Conservation (phyloP, 2,888 invertebrate genomes). For the Noctua pronuba region DNA sequence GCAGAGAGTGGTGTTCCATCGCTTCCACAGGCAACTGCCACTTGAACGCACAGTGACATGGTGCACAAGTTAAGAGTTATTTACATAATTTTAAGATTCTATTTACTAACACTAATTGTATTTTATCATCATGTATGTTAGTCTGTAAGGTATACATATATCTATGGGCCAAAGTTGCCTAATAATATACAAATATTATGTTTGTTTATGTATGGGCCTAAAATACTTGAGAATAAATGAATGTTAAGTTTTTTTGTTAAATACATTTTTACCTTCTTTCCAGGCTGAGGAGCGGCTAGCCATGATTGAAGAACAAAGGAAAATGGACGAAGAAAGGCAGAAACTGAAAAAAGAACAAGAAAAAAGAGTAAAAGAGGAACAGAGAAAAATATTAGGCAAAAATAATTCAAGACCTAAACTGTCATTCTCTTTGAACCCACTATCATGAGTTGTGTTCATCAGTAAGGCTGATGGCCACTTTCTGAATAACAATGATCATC, state of each 20-base stretch:
- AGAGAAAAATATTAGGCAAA: constrained; percentile 99
- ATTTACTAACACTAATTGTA: background rate
- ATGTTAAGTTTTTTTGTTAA: background rate
- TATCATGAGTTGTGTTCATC: constrained; percentile 90
- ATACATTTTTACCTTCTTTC: constrained; percentile 44
- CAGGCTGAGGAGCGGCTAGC: constrained; percentile 99
- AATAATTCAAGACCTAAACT: constrained; percentile 98
- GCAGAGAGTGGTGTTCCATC: background rate
- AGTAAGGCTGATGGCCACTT: constrained; percentile 32
- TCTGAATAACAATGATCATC: constrained; percentile 19
- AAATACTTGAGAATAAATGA: background rate
- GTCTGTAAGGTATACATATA: background rate
- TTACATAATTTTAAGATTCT: too few species aligned
- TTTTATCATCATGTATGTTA: background rate
- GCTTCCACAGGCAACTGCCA: background rate
- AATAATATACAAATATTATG: background rate
- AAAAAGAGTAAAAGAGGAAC: constrained; percentile 97
- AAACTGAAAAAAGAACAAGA: constrained; percentile 98
- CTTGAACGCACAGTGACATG: background rate
- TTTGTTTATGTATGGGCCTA: background rate
- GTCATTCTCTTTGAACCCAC: constrained; percentile 96
- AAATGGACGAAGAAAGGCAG: constrained; percentile 98
- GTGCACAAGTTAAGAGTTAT: background rate
- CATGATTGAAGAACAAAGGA: constrained; percentile 98
- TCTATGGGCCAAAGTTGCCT: background rate